Evolutionary conservation across 2,888 invertebrate genomes (phyloP).

Genomic region (Cotesia congregata): DNA sequence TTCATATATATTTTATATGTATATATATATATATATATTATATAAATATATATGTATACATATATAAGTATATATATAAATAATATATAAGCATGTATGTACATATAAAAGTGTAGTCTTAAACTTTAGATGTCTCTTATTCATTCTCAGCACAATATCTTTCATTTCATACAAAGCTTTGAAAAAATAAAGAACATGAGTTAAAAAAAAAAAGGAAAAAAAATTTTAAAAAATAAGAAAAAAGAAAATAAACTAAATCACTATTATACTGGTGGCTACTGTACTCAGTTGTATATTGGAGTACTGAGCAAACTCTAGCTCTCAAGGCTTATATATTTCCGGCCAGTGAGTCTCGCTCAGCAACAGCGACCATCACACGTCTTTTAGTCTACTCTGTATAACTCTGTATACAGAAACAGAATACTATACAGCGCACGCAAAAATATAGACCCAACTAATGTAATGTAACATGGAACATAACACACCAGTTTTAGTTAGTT

Average conservation of each 20-base stretch:
- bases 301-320: background rate
- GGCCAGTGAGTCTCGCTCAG: constrained; percentile 55
- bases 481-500: background rate
- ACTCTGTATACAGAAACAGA: background rate
- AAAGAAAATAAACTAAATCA: background rate
- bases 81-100: background rate
- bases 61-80: too few relatives aligned
- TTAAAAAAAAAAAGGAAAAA: background rate
- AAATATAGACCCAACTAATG: constrained; percentile 29
- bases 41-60: too few relatives aligned
- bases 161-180: background rate
- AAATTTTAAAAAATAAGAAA: background rate
- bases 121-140: background rate
- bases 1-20: constrained; percentile 32
- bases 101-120: background rate
- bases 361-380: constrained; percentile 50
- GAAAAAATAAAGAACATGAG: constrained; percentile 5
- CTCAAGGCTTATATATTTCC: constrained; percentile 51
- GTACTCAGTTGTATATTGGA: background rate
- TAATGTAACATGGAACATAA: background rate
- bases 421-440: constrained; percentile 16
- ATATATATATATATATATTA: background rate
- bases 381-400: constrained; percentile 6
- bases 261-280: constrained; percentile 3
- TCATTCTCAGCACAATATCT: constrained; percentile 11